These are phyloP conservation scores for Magallana nippona DNA, from an alignment of 2,888 invertebrate genomes.

Conservation along the genomic window DNA sequence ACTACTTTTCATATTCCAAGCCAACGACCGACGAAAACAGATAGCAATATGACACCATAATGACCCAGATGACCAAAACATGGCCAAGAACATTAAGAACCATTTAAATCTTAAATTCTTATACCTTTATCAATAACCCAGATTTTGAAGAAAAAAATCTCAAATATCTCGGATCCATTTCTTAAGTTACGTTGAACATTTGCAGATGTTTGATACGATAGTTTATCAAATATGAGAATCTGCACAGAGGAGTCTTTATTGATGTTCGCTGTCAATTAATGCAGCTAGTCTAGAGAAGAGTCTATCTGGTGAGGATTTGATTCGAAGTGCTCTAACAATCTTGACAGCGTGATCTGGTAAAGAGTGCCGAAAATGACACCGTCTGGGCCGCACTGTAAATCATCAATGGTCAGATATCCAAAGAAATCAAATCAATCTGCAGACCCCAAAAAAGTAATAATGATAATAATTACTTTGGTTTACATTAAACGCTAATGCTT, in stretches of 20 bases:
- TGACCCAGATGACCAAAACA: too few relatives aligned
- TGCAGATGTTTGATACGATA: background rate
- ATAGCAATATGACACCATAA: too few relatives aligned
- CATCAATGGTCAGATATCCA: background rate
- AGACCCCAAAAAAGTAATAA: background rate
- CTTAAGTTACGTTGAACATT: background rate
- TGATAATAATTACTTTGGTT: background rate
- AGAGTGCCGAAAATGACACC: slow-evolving; percentile 11
- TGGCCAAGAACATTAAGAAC: too few relatives aligned
- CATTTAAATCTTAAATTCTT: too few relatives aligned
- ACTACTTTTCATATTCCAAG: too few relatives aligned
- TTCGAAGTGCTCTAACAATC: background rate
- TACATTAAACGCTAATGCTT: background rate
- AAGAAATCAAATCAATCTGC: background rate
- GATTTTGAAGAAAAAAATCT: too few relatives aligned
- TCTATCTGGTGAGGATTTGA: background rate
- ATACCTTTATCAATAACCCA: too few relatives aligned
- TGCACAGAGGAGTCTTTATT: background rate
- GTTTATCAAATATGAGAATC: too few relatives aligned
- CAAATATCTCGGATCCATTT: too few relatives aligned
- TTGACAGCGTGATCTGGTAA: slow-evolving; percentile 12
- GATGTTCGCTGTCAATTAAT: background rate
- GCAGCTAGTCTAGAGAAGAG: too few relatives aligned
- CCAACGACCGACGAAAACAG: too few relatives aligned
- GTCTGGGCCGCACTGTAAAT: background rate